These are phyloP conservation scores for Anomalospiza imberbis DNA, from an alignment of 2,797 vertebrate genomes.

Conservation along the genomic window DNA sequence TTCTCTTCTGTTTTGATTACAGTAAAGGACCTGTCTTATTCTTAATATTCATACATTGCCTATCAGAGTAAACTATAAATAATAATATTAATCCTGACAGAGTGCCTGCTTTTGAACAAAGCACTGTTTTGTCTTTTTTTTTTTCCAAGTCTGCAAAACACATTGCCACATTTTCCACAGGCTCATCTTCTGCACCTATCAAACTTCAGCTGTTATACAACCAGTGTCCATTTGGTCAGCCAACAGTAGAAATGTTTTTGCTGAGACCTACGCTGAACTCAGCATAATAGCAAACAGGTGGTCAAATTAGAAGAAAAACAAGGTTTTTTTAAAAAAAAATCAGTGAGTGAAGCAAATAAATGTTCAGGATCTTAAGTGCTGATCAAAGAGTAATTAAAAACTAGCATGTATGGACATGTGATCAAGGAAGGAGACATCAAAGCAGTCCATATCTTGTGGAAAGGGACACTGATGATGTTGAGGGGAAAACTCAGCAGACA, in stretches of 20 bases:
- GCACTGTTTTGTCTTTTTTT: background rate
- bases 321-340: background rate
- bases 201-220: slow-evolving; percentile 44
- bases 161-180: slow-evolving; percentile 38
- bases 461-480: background rate
- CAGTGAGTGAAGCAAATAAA: background rate
- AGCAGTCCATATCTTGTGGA: background rate
- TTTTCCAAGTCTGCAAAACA: background rate
- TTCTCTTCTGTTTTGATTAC: background rate
- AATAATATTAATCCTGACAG: background rate
- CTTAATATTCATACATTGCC: background rate
- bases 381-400: background rate
- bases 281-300: slow-evolving; percentile 51
- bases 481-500: background rate
- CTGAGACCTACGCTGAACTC: slow-evolving; percentile 46
- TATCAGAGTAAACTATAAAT: background rate
- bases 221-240: slow-evolving; percentile 51
- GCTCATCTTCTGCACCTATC: slow-evolving; percentile 46
- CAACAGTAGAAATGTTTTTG: slow-evolving; percentile 53
- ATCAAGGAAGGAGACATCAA: background rate
- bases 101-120: background rate
- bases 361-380: background rate
- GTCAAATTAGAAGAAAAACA: slow-evolving; percentile 31
- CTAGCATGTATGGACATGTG: background rate
- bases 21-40: background rate